Base-by-base conservation (phyloP, 2,888 invertebrate species). In the Venustoraphidia nigricollis region DNA sequence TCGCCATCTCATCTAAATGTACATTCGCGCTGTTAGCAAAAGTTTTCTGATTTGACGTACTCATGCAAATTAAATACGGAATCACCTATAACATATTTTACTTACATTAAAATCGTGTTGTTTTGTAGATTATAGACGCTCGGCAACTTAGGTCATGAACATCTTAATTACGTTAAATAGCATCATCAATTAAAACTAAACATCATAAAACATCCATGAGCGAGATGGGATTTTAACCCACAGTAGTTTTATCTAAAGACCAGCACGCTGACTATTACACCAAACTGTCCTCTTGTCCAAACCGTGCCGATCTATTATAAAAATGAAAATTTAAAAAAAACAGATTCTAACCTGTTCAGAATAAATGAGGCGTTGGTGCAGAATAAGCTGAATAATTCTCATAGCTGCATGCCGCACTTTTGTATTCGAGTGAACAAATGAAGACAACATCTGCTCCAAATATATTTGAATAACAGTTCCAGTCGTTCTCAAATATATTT, bases 381-480 rank as follows among this genome's bases (percentile, higher is more conserved):
- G 71, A 55, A 98, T 93, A 51, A 96, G 76, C 62, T 93, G 92
- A 53, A 95, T 88, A 9, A 96, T 94, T 65, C 86, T 84, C 56
- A 95, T 81, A 36, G 96, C 92, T 54, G 91, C 87, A 55, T 87
- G 79, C 50, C 98, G 79, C 35, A 97, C 94, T 51, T 77, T 71
- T 9, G 86, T 75, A 63, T 87, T 83, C 1, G 75, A 66, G 67
- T 93, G 87, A 53, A 96, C 75, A 66, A 94, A 96, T 34, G 94
- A 84, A 56, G 91, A 89, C 50, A 97, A 73, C 52, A 96, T 87
- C 67, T 94, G 88, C 62, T 91, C 92, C 59, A 98, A 74, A 70
- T 98, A 97, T 55, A 94, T 70, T 66, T 98, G 97, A 61, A 98
- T 96, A 43, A 98, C 91, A 4, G 96, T 91, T 60, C 94, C 94